Evolutionary conservation across 2,888 invertebrate genomes (phyloP), one percentile per base, ranked within the genome.

Genomic region (Acrobasis repandana): DNA sequence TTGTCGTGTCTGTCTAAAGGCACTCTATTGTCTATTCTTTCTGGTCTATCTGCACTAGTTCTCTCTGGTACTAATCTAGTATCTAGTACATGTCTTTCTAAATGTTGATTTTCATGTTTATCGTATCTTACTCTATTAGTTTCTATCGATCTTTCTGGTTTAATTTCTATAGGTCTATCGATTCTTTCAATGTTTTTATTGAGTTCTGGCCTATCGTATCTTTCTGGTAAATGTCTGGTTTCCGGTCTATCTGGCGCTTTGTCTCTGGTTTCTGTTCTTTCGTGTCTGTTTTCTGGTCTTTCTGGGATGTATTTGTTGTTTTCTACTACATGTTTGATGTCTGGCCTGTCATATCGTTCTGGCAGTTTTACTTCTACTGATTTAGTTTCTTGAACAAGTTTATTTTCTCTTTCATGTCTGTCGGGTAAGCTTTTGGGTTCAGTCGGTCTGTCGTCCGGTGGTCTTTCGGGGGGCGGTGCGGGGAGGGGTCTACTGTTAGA

Each of bases 401-500:
- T 54, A 56, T 64, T 11, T 43, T 61, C 63, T 63, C 15, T 43
- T 9, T 60, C 54, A 50, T 65, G 61, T 2, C 47, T 65, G 47
- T 72, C 72, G 28, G 64, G 60, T 50, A 51, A 9, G 52, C 57
- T 58, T 49, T 58, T 62, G 56, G 63, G 60, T 46, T 73, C 69
- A 18, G 63, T 51, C 1, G 56, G 65, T 65, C 68, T 69, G 47
- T 66, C 59, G 50, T 63, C 65, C 9, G 59, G 60, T 58, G 56
- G 73, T 34, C 77, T 65, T 63, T 88, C 89, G 18, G 87, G 83
- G 1, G 91, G 92, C 0, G 91, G 88, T 0, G 90, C 90, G 10
- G 91, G 91, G 1, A 91, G 72, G 0, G 90, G 92, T 28, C 92
- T 69, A 63, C 91, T 89, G 71, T 89, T 90, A 0, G 90, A 86